Evolutionary conservation across 2,113 vertebrate genomes (phyloP), one percentile per base, ranked within the genome.

Genomic region (Cyanoderma ruficeps): DNA sequence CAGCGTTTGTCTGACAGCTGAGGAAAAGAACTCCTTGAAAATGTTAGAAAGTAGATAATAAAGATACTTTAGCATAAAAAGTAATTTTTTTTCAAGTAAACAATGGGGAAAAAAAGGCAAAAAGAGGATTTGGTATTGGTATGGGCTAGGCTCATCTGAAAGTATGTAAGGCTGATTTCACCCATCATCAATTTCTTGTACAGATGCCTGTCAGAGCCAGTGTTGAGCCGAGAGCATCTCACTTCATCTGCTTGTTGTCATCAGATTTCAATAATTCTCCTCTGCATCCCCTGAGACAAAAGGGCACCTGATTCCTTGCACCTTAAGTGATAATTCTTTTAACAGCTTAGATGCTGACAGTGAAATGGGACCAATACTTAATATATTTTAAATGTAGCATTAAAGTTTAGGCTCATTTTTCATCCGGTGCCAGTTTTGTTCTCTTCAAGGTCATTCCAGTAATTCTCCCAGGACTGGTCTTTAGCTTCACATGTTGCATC

Each of bases 261-360:
- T 90, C 68, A 89, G 60, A 81, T 87, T 94, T 83, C 76, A 94
- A 15, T 90, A 89, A 81, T 81, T 92, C 35, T 84, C 24, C 27
- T 89, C 56, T 75, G 56, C 83, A 87, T 82, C 77, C 80, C n/a
- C 8, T 19, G 71, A 64, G 72, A 60, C 0, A 0, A 69, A 91
- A 83, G 21, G 71, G 49, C 33, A 24, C 20, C 1, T 10, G 33
- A 81, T 64, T 79, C n/a, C 39, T 75, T 60, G 68, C 41, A 37
- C 52, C 41, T 6, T 25, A 27, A 59, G 64, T 68, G 56, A 20
- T 81, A 82, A 78, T 87, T 91, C 27, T 70, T 83, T 70, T 47
- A 89, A 44, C 39, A 75, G 31, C 27, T 68, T 63, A 18, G 53
- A 28, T 74, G 64, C 18, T 64, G 68, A 78, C 27, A 75, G 28